Evolutionary conservation across 2,888 invertebrate genomes (phyloP).

Genomic region (Aphodius sticticus): DNA sequence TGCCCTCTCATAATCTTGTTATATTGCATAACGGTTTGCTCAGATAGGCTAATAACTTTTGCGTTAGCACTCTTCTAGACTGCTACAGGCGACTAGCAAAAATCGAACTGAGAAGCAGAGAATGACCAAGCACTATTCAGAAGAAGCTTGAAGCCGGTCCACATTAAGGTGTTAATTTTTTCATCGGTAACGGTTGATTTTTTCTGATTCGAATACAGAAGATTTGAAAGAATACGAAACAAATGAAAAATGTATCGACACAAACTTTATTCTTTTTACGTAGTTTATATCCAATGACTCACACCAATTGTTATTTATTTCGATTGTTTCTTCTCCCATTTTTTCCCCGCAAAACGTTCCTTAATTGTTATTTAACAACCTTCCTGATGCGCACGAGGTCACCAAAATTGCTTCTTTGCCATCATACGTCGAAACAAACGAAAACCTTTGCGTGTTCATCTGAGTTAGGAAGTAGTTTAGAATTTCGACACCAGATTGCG

Average conservation of each 20-base stretch:
- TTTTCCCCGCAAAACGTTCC: neutral
- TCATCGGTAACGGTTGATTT: neutral
- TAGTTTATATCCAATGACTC: neutral
- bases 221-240: neutral
- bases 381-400: neutral
- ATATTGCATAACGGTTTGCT: neutral
- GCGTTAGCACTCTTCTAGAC: neutral
- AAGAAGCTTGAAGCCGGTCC: neutral
- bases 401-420: neutral
- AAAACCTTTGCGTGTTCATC: too few species aligned
- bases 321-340: neutral
- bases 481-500: too few species aligned
- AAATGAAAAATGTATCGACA: too few species aligned
- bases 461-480: too few species aligned
- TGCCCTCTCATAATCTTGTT: neutral
- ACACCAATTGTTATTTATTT: neutral
- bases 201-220: neutral
- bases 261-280: neutral
- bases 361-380: neutral
- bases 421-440: too few species aligned
- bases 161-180: neutral
- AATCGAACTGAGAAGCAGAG: neutral
- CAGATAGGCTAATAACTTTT: neutral
- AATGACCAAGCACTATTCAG: neutral
- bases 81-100: neutral